A percentile compares a stretch with the other conserved stretches of the same genome.
Evolutionary conservation across 2,888 invertebrate species (phyloP).

Genomic region (Andrena bucephala): DNA sequence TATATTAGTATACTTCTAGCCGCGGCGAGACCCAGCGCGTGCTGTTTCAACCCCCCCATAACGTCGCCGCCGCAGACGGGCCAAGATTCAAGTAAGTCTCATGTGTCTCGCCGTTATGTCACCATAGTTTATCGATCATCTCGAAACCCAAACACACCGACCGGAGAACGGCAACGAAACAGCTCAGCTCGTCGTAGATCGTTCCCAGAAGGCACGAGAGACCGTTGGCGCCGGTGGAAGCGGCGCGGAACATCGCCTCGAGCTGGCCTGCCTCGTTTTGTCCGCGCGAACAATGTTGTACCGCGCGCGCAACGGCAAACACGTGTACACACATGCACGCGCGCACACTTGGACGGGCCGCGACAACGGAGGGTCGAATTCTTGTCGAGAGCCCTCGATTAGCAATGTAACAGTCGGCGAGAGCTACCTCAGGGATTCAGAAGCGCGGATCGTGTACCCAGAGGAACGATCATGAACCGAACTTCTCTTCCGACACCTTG

Average conservation of each 20-base stretch:
- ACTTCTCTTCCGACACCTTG: constrained; percentile 5
- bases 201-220: not conserved
- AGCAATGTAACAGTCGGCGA: constrained; percentile 42
- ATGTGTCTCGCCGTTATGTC: constrained; percentile 76
- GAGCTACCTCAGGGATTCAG: constrained; percentile 2
- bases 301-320: constrained; percentile 29
- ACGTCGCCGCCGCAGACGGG: constrained; percentile 88
- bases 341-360: not conserved
- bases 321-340: not conserved
- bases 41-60: constrained; percentile 91
- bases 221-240: no score
- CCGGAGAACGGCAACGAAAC: constrained; percentile 37
- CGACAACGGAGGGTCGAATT: constrained; percentile 18
- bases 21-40: constrained; percentile 91
- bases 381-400: constrained; percentile 34
- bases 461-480: not conserved
- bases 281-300: constrained; percentile 21
- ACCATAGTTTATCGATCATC: constrained; percentile 62
- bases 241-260: no score
- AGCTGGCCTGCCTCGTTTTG: constrained; percentile 50
- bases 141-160: constrained; percentile 38
- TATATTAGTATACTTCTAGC: constrained; percentile 86
- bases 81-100: constrained; percentile 91
- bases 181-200: constrained; percentile 34
- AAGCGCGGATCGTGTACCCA: not conserved